Evolutionary conservation across 2,113 vertebrate genomes (phyloP), one percentile per base, ranked within the genome.

Genomic region (Mobula birostris): DNA sequence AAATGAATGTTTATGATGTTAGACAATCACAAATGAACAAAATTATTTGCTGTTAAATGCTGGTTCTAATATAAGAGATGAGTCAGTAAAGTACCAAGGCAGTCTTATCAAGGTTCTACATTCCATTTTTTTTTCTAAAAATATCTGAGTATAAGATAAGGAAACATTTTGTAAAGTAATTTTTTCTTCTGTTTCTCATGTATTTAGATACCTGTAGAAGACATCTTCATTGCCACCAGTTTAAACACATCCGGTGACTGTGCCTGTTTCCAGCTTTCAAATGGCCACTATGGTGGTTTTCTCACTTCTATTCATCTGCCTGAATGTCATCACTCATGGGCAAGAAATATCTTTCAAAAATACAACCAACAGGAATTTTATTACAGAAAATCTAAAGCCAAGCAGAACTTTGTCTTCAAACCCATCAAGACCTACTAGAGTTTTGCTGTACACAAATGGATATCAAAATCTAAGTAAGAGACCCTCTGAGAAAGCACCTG

Each of bases 301-400:
- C 17, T 8, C 91, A 56, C 68, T 93, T 74, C 36, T 93, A 72
- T 36, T 93, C 27, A 93, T 9, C 24, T 93, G 70, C 29, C 91
- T 56, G 36, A 56, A 74, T 76, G 36, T 72, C 36, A 93, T 72
- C 5, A 93, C 40, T 56, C 40, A 29, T 56, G 91, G 70, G 7
- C 91, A 93, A 74, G 70, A 56, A 56, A 70, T 7, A 74, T 14
- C 70, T 74, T 56, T 70, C 68, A 93, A 74, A 76, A 56, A 93
- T 76, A 93, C 9, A 74, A 48, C 91, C 70, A 93, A 9, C 48
- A 29, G 8, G 4, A 74, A 93, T 70, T 93, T 93, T 74, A 74
- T 76, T 40, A 76, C 91, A 93, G 32, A 72, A 40, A 93, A 93
- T 29, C 70, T 93, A 93, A 93, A 74, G 11, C 36, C 90, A 93